Percentiles rank a stretch among this genome's conserved stretches.
phyloP scores from a whole-genome alignment of 2,888 invertebrate genomes.

The Macaria liturata region DNA sequence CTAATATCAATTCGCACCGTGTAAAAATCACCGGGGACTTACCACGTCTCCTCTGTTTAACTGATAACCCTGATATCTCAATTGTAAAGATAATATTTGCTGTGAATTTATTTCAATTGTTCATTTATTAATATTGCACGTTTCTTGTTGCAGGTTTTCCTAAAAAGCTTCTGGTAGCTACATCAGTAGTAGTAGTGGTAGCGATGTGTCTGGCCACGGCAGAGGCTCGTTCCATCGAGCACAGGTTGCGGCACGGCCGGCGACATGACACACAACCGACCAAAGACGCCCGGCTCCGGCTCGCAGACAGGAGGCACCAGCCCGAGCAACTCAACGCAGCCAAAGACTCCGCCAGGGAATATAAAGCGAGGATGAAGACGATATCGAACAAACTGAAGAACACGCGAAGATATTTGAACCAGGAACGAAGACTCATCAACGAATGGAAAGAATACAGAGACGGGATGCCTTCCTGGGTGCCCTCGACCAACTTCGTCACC shows the following conservation, averaged over 20 bases:
- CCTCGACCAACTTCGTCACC: conserved; percentile 70
- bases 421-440: conserved; percentile 57
- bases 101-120: conserved; percentile 10
- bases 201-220: conserved; percentile 70
- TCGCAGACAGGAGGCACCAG: conserved; percentile 45
- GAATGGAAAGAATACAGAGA: conserved; percentile 64
- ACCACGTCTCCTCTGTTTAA: conserved; percentile 23
- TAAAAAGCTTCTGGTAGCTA: conserved; percentile 80
- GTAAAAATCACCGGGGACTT: conserved; percentile 32
- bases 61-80: not conserved
- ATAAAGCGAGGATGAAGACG: conserved; percentile 61
- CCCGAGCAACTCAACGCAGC: conserved; percentile 43
- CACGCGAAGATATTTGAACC: conserved; percentile 62
- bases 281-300: conserved; percentile 49
- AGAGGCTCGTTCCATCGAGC: conserved; percentile 62
- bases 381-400: conserved; percentile 67
- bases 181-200: conserved; percentile 69
- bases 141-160: conserved; percentile 76
- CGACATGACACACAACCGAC: conserved; percentile 50
- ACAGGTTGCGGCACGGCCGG: conserved; percentile 63
- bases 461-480: conserved; percentile 71
- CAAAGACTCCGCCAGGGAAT: conserved; percentile 60
- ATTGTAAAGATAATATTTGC: conserved; percentile 26
- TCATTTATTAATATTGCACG: conserved; percentile 16
- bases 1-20: conserved; percentile 16